phyloP scores from a whole-genome alignment of 2,113 vertebrate species.

The Tapirus terrestris region DNA sequence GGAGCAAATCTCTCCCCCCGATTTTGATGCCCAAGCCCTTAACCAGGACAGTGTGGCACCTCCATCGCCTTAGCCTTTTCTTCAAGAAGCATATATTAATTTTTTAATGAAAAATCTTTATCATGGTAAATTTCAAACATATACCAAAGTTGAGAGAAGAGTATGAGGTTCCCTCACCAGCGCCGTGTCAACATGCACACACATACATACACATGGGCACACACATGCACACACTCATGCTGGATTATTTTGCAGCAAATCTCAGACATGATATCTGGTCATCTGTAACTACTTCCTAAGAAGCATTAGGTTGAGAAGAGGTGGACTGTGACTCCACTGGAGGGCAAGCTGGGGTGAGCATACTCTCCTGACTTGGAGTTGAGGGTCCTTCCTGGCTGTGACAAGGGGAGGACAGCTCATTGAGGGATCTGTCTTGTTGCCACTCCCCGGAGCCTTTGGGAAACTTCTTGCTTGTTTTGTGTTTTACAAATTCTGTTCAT shows the following conservation, averaged over 20 bases:
- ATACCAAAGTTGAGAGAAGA: neutral
- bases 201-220: neutral
- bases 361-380: neutral
- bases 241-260: neutral
- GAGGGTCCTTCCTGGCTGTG: neutral
- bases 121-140: neutral
- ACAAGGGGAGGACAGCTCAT: neutral
- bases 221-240: no score
- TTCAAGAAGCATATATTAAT: neutral
- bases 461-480: constrained; percentile 5
- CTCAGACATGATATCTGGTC: neutral
- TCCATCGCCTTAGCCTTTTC: neutral
- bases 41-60: rapidly evolving
- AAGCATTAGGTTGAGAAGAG: neutral
- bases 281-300: neutral
- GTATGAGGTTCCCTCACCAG: neutral
- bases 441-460: neutral
- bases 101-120: neutral
- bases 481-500: neutral
- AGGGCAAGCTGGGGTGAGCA: rapidly evolving
- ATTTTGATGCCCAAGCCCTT: no score
- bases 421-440: neutral
- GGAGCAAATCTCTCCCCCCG: neutral
- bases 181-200: neutral
- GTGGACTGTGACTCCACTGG: no score